Evolutionary conservation across 2,888 invertebrate genomes (phyloP), one percentile per base, ranked within the genome.

Genomic region (Subacronicta megacephala): DNA sequence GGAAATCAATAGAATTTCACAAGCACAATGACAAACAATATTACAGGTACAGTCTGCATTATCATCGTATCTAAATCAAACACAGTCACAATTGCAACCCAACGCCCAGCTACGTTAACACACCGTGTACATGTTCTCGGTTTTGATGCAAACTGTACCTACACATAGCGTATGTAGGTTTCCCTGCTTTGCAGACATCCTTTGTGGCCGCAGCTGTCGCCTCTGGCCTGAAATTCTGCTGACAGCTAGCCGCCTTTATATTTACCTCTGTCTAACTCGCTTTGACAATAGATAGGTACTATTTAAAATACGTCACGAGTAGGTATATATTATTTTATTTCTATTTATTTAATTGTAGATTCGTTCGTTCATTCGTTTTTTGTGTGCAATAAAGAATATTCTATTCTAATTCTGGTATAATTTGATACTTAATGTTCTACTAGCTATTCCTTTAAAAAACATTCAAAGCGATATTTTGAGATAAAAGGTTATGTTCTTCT

Each of bases 181-280:
- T 54, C 41, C 36, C 54, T 15, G 43, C 45, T 58, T 50, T 31
- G 53, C 60, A 60, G 66, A 52, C 63, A 44, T 61, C 69, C 71
- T 72, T 71, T 68, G 69, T 67, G 46, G 50, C 36, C 52, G 12
- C 72, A 72, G 62, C 58, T 72, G 72, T 67, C 50, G 50, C 58
- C 47, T 45, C 31, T 23, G 44, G 49, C 26, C 45, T 62, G 62
- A 56, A 62, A 62, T 62, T 69, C 55, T 17, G 64, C 47, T 69
- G 63, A 69, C 65, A 63, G 51, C 47, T 69, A 56, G 63, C 65
- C 56, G 51, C 41, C 35, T 49, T 38, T 69, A 52, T 69, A 49
- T 63, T 38, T 49, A 40, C 35, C 31, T 37, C 16, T 38, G 31
- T 44, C 3, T 33, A 31, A 9, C 16, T 31, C 35, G 26, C 38